Evolutionary conservation across 2,888 invertebrate genomes (phyloP).

Genomic region (Nomada fucata): DNA sequence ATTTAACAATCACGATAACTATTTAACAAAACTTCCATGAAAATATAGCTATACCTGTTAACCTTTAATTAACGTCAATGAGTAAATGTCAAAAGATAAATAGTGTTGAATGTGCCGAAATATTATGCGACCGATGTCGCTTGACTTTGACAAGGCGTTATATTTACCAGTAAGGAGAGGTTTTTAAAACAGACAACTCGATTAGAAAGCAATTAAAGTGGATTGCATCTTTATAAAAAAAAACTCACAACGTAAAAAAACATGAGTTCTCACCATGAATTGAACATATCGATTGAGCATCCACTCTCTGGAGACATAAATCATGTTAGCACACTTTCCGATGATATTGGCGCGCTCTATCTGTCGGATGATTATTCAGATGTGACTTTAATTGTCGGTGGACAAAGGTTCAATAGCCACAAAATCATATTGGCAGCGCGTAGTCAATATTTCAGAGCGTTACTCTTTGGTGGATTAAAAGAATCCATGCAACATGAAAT

Average conservation of each 20-base stretch:
- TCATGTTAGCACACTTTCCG: conserved; percentile 90
- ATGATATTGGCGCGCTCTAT: conserved; percentile 94
- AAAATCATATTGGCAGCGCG: conserved; percentile 96
- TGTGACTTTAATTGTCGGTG: conserved; percentile 94
- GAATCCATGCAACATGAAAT: conserved; percentile 92
- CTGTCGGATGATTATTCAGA: conserved; percentile 96
- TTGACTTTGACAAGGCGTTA: conserved; percentile 2
- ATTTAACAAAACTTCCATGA: background rate
- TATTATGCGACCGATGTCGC: conserved; percentile 9
- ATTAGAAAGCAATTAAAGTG: background rate
- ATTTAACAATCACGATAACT: background rate
- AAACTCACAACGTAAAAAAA: conserved; percentile 23
- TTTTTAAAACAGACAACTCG: background rate
- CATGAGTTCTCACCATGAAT: conserved; percentile 82
- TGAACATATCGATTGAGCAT: conserved; percentile 59
- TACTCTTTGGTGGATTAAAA: conserved; percentile 91
- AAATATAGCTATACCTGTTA: background rate
- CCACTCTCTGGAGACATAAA: conserved; percentile 87
- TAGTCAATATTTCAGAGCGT: conserved; percentile 97
- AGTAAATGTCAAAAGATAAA: background rate
- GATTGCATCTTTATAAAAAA: background rate
- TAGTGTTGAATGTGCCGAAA: background rate
- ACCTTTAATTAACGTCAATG: background rate
- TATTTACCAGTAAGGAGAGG: conserved; percentile 16
- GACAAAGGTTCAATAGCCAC: conserved; percentile 89